phyloP scores from a whole-genome alignment of 2,797 vertebrate genomes.

The Sebastes trivittatus region DNA sequence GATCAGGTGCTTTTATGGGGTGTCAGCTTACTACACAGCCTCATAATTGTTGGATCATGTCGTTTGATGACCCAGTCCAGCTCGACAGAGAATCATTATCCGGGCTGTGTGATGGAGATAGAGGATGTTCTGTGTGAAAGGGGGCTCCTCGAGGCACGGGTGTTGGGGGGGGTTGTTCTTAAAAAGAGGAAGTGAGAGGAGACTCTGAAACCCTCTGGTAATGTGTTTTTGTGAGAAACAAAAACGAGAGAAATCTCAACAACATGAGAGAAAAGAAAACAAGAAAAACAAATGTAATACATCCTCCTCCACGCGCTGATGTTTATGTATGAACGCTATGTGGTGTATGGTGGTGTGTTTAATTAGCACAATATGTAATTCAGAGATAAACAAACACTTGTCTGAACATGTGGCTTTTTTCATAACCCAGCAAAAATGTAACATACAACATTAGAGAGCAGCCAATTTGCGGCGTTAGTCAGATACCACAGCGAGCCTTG shows the following conservation, averaged over 20 bases:
- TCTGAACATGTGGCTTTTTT: constrained; percentile 67
- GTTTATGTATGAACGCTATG: constrained; percentile 58
- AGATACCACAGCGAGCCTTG: constrained; percentile 59
- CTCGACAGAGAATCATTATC: constrained; percentile 73
- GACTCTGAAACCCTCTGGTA: constrained; percentile 42
- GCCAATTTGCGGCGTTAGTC: constrained; percentile 69
- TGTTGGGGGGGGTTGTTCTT: constrained; percentile 50
- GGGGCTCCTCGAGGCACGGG: constrained; percentile 39
- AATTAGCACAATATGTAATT: constrained; percentile 74
- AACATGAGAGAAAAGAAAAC: not conserved
- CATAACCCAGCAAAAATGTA: constrained; percentile 47
- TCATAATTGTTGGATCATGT: constrained; percentile 77
- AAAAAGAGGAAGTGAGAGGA: constrained; percentile 60
- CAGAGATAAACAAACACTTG: constrained; percentile 74
- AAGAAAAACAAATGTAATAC: constrained; percentile 51
- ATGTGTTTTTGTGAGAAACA: constrained; percentile 4
- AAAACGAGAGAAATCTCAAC: constrained; percentile 23
- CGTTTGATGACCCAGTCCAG: constrained; percentile 76
- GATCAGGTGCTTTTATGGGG: constrained; percentile 76
- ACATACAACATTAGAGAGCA: constrained; percentile 61
- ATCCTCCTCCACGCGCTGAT: constrained; percentile 17
- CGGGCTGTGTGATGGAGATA: constrained; percentile 59
- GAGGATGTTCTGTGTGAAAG: constrained; percentile 44
- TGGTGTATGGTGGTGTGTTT: constrained; percentile 44
- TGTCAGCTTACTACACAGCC: constrained; percentile 71